A percentile compares a stretch with the other conserved stretches of the same genome.
Conservation (phyloP, 2,797 vertebrate genomes). For the Gobio occitaniae region DNA sequence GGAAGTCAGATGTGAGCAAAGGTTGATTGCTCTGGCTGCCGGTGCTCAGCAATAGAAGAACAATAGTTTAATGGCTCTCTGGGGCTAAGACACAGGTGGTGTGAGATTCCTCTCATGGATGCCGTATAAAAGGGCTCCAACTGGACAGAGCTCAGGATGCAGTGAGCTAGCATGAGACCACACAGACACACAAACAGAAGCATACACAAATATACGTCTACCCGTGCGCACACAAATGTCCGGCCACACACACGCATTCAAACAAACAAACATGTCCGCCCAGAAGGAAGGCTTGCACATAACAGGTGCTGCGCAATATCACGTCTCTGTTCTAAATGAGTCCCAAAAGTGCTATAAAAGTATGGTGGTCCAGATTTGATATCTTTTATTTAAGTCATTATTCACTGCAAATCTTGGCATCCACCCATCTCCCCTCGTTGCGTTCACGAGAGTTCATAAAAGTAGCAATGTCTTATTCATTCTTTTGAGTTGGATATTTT, state of each 20-base stretch:
- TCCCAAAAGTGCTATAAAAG: conserved; percentile 1
- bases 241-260: conserved; percentile 23
- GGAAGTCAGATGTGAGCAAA: conserved; percentile 50
- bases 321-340: conserved; percentile 7
- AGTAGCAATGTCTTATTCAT: not conserved
- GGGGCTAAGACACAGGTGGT: conserved; percentile 28
- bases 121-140: conserved; percentile 34
- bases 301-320: conserved; percentile 31
- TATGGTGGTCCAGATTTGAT: conserved; percentile 1
- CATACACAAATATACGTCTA: conserved; percentile 13
- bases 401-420: conserved; percentile 9
- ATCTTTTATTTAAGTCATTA: conserved; percentile 13
- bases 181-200: conserved; percentile 39
- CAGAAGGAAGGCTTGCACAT: not conserved
- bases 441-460: not conserved
- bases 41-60: conserved; percentile 14
- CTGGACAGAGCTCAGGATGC: conserved; percentile 40
- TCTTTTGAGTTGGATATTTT: not conserved
- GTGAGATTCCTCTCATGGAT: conserved; percentile 30
- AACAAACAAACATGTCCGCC: conserved; percentile 27
- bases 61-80: conserved; percentile 53
- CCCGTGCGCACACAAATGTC: conserved; percentile 44
- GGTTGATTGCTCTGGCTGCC: conserved; percentile 31
- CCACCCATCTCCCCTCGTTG: not conserved
- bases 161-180: conserved; percentile 34